Conservation (phyloP, 53 echinoderm and acorn worm species). For the Echinometra lucunter region DNA sequence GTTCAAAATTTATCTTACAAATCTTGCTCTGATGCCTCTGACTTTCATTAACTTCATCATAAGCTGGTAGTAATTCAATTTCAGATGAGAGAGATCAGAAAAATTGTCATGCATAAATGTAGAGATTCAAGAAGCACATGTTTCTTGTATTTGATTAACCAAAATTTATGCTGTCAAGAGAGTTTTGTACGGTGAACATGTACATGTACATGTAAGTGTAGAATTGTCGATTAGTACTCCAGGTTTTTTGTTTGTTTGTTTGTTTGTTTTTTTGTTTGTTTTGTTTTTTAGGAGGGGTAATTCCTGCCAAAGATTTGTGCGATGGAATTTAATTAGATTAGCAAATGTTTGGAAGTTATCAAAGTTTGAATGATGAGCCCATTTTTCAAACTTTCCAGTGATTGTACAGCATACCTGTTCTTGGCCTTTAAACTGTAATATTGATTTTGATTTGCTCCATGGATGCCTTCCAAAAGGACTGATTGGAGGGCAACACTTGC, state of each 20-base stretch:
- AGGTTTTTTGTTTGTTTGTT: too few species aligned
- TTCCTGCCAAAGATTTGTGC: not conserved
- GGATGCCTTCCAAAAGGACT: not conserved
- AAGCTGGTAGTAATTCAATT: too few species aligned
- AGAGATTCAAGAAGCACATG: not conserved
- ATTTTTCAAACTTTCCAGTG: too few species aligned
- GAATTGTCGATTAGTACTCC: too few species aligned
- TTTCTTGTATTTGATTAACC: not conserved
- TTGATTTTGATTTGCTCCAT: not conserved
- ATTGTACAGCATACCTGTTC: not conserved
- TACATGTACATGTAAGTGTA: not conserved
- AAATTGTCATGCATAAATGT: too few species aligned
- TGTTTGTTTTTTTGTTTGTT: too few species aligned
- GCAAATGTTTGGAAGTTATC: not conserved
- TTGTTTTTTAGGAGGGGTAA: not conserved
- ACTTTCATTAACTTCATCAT: too few species aligned
- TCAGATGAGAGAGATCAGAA: too few species aligned
- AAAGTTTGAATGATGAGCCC: not conserved
- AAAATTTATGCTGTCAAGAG: not conserved
- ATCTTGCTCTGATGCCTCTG: too few species aligned
- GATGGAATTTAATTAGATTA: too few species aligned
- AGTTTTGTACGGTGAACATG: too few species aligned
- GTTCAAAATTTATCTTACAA: too few species aligned
- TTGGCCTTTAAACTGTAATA: not conserved
- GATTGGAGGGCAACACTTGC: not conserved